Percentiles rank a stretch among this genome's conserved stretches.
Conservation (phyloP, 2,888 invertebrate genomes). For the Hybos culiciformis region DNA sequence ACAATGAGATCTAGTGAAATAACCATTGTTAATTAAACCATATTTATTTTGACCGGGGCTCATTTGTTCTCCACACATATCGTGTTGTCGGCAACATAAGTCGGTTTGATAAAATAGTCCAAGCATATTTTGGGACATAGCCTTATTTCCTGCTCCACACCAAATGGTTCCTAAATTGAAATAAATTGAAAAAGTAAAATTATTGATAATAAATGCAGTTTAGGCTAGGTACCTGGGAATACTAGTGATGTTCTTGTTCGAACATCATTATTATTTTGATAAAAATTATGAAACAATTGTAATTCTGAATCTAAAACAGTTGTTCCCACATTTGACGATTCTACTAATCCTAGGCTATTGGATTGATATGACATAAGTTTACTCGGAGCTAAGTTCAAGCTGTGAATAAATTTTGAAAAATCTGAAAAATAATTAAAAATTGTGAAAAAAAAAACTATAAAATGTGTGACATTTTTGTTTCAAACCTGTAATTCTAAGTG, state of each 20-base stretch:
- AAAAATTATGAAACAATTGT: not conserved
- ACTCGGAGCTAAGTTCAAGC: no score
- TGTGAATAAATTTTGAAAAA: no score
- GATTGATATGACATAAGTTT: no score
- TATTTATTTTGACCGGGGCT: slow-evolving; percentile 40
- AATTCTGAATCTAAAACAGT: no score
- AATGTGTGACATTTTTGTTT: no score
- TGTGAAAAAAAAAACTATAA: no score
- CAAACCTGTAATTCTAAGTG: no score
- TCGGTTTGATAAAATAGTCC: slow-evolving; percentile 52
- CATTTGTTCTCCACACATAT: slow-evolving; percentile 50
- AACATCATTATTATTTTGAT: not conserved
- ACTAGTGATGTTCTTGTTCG: not conserved
- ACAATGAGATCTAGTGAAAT: slow-evolving; percentile 58
- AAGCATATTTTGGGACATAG: slow-evolving; percentile 43
- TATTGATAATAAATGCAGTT: not conserved
- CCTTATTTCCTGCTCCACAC: slow-evolving; percentile 57
- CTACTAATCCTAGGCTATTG: no score
- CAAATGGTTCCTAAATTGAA: slow-evolving; percentile 48
- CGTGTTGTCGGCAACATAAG: slow-evolving; percentile 55
- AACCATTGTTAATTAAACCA: slow-evolving; percentile 49
- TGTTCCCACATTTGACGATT: no score
- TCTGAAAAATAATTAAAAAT: no score
- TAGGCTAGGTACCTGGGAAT: not conserved
- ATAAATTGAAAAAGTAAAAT: not conserved